These are phyloP conservation scores for Garra rufa DNA, from an alignment of 2,113 vertebrate species.

Conservation along the genomic window DNA sequence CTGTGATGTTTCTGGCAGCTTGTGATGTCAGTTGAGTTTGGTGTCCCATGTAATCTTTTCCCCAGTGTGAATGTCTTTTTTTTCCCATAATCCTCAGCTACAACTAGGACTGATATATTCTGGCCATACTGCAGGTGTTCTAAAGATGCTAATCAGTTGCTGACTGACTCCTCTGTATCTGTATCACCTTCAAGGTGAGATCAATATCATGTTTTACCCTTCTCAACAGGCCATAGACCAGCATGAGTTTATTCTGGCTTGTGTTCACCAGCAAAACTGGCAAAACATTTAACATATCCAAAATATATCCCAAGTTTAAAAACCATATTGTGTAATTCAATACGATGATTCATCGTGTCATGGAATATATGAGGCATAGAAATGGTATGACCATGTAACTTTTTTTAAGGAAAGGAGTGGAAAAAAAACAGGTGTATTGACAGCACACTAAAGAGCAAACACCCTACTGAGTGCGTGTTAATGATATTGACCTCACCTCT, in stretches of 20 bases:
- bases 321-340: too few relatives aligned
- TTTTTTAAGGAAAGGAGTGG: too few relatives aligned
- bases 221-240: neutral
- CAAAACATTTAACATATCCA: too few relatives aligned
- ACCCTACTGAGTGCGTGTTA: neutral
- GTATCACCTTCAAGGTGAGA: neutral
- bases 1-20: constrained; percentile 16
- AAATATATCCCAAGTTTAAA: too few relatives aligned
- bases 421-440: too few relatives aligned
- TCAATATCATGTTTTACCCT: neutral
- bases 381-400: too few relatives aligned
- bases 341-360: too few relatives aligned
- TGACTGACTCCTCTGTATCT: too few relatives aligned
- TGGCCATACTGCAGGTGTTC: neutral
- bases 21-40: neutral
- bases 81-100: constrained; percentile 18
- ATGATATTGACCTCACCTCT: constrained; percentile 19
- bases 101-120: neutral
- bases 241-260: neutral
- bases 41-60: neutral
- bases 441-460: neutral
- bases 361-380: too few relatives aligned
- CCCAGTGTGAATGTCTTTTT: neutral
- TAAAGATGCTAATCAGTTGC: neutral
- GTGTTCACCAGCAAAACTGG: too few relatives aligned